phyloP scores from a whole-genome alignment of 53 echinoderm and acorn worm species.

The Apostichopus leukothele region DNA sequence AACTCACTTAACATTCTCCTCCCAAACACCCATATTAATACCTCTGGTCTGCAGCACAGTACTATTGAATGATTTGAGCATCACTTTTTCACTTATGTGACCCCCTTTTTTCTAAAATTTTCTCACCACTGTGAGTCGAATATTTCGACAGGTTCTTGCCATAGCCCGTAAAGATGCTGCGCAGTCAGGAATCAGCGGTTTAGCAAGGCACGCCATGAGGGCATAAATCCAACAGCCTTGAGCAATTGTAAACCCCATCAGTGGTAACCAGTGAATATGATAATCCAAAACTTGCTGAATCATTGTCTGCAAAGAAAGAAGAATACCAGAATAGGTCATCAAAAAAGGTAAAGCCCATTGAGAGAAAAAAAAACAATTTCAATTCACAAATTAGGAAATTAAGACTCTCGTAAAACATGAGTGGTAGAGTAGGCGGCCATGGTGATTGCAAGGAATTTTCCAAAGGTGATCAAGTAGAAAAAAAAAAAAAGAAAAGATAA shows the following conservation, averaged over 20 bases:
- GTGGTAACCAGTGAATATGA: slow-evolving; percentile 84
- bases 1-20: too few relatives aligned
- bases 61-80: too few relatives aligned
- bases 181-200: slow-evolving; percentile 81
- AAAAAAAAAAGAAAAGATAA: too few relatives aligned
- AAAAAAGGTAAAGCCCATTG: too few relatives aligned
- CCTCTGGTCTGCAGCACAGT: too few relatives aligned
- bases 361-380: too few relatives aligned
- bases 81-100: background rate
- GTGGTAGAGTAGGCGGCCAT: too few relatives aligned
- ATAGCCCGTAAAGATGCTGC: slow-evolving; percentile 76
- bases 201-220: slow-evolving; percentile 81
- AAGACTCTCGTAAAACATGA: too few relatives aligned
- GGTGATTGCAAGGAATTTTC: too few relatives aligned
- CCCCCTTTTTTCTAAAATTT: background rate
- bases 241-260: slow-evolving; percentile 76
- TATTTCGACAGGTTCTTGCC: slow-evolving; percentile 79
- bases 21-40: too few relatives aligned
- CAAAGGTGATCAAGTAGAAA: too few relatives aligned
- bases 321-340: background rate
- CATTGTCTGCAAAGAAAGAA: slow-evolving; percentile 61
- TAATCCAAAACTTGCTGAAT: slow-evolving; percentile 81
- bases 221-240: slow-evolving; percentile 97
- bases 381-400: too few relatives aligned
- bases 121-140: slow-evolving; percentile 84